Base-by-base conservation (phyloP, 2,888 invertebrate species). In the Caenorhabditis sulstoni region DNA sequence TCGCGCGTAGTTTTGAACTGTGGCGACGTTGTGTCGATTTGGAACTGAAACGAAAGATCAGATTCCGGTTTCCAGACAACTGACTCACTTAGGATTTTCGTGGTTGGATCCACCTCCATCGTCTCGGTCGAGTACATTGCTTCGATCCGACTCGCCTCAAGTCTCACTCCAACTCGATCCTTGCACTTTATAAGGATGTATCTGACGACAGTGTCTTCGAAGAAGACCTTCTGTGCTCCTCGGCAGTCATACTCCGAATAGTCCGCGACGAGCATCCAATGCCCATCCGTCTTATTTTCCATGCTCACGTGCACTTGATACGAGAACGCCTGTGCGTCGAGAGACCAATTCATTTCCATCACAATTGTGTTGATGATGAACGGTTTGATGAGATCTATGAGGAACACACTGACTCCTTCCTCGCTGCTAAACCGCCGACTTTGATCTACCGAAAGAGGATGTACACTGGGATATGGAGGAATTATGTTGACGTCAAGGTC, bases 211-310 rank as follows among this genome's bases (percentile, higher is more conserved):
- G 95, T 92, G 41, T 95, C 93, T 85, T 94, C 93, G 92, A 99
- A 99, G 92, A 95, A 96, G 58, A 99, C 93, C 90, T 94, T 94
- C 92, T 99, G 99, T 96, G 96, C 97, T 18, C 97, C 97, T 77
- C 99, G 94, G 91, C 99, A 99, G 91, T 94, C 94, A 92, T 95
- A 96, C 83, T 94, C 93, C 82, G 95, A 94, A 92, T 98, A 95
- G 92, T 99, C 97, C 79, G 97, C 93, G 66, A 99, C 94, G 75
- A 94, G 93, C 80, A 95, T 94, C 97, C 98, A 99, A 91, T 97
- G 37, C 9, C n/a, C 53, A 14, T 64, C 68, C 4, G 9, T 14
- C 4, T 49, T 23, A 35, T 64, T 57, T 2, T 71, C 62, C 71
- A 71, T 71, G 8, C 71, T 53, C 12, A 71, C 71, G 22, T 57